A percentile compares a stretch with the other conserved stretches of the same genome.
These are phyloP conservation scores for Solenopsis fugax DNA, from an alignment of 1,140 invertebrate genomes.

Conservation along the genomic window DNA sequence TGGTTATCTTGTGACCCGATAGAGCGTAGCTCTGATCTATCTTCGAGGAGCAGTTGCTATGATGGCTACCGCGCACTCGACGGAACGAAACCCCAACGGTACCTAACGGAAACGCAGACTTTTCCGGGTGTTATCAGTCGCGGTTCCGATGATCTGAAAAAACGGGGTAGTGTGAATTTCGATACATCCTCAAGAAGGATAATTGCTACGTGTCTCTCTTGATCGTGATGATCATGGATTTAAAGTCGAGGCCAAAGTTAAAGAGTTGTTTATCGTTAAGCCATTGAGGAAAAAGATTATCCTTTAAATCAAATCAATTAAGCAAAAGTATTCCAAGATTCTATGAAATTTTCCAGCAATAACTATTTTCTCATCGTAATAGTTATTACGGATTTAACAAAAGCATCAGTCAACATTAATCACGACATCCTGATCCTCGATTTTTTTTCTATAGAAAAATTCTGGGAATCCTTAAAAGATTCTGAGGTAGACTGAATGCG, in stretches of 20 bases:
- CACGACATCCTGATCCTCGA: not conserved
- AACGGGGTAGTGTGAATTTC: not conserved
- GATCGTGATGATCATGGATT: not conserved
- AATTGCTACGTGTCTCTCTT: not conserved
- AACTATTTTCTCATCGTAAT: not conserved
- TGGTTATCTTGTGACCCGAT: conserved; percentile 96
- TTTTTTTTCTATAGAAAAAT: not conserved
- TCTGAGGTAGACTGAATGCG: too few species aligned
- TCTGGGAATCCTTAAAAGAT: not conserved
- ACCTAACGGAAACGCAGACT: not conserved
- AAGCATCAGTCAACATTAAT: not conserved
- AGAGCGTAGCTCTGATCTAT: conserved; percentile 84
- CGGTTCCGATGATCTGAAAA: not conserved
- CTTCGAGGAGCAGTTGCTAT: conserved; percentile 74
- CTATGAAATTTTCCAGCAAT: conserved; percentile 6
- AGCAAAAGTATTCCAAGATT: not conserved
- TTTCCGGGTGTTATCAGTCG: not conserved
- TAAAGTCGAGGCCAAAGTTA: not conserved
- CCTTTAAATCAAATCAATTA: not conserved
- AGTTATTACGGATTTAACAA: not conserved
- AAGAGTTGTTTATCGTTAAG: not conserved
- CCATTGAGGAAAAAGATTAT: not conserved
- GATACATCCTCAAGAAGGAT: not conserved
- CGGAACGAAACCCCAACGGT: not conserved
- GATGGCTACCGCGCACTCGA: conserved; percentile 19